Evolutionary conservation across 2,888 invertebrate species (phyloP), one percentile per base, ranked within the genome.

Genomic region (Nemapogon koenigi): DNA sequence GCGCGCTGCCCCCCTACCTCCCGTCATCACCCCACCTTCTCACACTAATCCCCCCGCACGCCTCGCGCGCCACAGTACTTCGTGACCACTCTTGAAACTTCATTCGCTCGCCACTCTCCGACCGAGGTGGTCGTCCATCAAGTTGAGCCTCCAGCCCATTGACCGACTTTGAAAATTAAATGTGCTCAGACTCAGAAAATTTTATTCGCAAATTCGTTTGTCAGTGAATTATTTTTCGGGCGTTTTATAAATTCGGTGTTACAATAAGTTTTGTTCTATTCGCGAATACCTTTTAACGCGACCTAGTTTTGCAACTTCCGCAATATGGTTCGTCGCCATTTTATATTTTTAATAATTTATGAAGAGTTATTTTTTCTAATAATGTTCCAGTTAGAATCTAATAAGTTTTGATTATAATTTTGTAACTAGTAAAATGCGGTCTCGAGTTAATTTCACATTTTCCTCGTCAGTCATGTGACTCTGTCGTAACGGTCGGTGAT

Each of bases 61-160:
- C 43, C 43, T 41, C 43, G 28, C 49, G 43, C 50, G 48, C 58
- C 59, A 46, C 52, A 59, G 61, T 65, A 63, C 64, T 53, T 52
- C 54, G 50, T 49, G 47, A 51, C 57, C 49, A 48, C 53, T 42
- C 49, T 46, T 47, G 38, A 47, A 49, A 40, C 49, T 38, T 19
- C 70, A 81, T 71, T 79, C 75, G 71, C 71, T 68, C 60, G 66
- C 64, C 57, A 60, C 55, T 59, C 70, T 57, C 57, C 65, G 56
- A 46, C 54, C 41, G 53, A 55, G 51, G 41, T 56, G 52, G 67
- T 65, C 64, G 69, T 56, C 56, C 6, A 22, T 7, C 4, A 22
- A 22, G 22, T 22, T 22, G 10, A 22, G 22, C 22, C 10, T 10
- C 22, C 22, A 6, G 22, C 4, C 6, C 22, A 7, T 10, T 22